A percentile compares a stretch with the other conserved stretches of the same genome.
phyloP scores from a whole-genome alignment of 2,888 invertebrate genomes.

The Capitulum mitella region DNA sequence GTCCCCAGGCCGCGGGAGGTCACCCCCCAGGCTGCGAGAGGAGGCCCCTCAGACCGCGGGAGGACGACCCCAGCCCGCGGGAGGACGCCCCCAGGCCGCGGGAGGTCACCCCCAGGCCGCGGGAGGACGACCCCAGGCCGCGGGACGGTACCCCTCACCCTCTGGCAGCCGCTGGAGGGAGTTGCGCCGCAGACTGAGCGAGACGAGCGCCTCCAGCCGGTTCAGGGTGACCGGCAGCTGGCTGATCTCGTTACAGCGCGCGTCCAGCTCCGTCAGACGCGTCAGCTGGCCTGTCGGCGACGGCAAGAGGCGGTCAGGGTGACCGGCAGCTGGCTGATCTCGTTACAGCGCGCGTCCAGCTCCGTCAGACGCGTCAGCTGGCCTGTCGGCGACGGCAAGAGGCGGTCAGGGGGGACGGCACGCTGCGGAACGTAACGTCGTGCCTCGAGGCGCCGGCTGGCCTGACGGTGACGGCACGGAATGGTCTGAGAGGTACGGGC shows the following conservation, averaged over 20 bases:
- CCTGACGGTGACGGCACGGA: too few species aligned
- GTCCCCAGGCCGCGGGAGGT: too few species aligned
- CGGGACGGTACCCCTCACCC: constrained; percentile 56
- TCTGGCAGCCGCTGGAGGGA: constrained; percentile 77
- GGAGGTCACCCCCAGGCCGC: too few species aligned
- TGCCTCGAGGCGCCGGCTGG: too few species aligned
- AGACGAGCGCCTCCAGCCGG: constrained; percentile 67
- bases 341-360: constrained; percentile 86
- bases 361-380: constrained; percentile 53
- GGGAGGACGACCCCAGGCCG: too few species aligned
- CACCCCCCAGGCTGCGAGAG: too few species aligned
- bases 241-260: constrained; percentile 82
- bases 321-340: constrained; percentile 76
- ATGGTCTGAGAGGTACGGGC: too few species aligned
- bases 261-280: constrained; percentile 72
- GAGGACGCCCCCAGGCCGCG: too few species aligned
- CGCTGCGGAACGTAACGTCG: too few species aligned
- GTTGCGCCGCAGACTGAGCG: constrained; percentile 77
- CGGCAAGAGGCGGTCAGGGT: constrained; percentile 64
- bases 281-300: constrained; percentile 13
- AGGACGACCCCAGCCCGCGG: too few species aligned
- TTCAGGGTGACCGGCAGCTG: constrained; percentile 81
- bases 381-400: not conserved
- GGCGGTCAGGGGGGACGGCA: too few species aligned
- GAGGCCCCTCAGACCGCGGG: too few species aligned